Evolutionary conservation across 2,888 invertebrate genomes (phyloP).

Genomic region (Ernsta delagoae): DNA sequence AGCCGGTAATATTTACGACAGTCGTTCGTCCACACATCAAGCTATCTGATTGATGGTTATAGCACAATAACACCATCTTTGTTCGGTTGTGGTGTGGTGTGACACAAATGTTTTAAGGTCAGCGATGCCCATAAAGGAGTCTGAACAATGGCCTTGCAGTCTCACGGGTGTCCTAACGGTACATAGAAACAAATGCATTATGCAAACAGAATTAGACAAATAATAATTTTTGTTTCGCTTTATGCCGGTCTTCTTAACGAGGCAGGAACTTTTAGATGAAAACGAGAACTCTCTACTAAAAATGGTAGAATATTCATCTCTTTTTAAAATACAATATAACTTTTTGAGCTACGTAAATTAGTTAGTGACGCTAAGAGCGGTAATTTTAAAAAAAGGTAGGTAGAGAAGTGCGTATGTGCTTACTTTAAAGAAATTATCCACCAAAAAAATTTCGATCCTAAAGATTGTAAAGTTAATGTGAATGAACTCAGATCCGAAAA

Average conservation of each 20-base stretch:
- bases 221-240: background rate
- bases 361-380: too few species aligned
- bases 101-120: constrained; percentile 28
- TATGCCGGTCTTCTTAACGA: background rate
- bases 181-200: constrained; percentile 12
- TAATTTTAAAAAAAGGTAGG: too few species aligned
- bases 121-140: constrained; percentile 18
- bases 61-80: constrained; percentile 20
- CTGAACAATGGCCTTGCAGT: constrained; percentile 22
- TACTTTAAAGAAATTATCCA: constrained; percentile 8
- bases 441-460: too few species aligned
- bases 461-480: background rate
- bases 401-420: too few species aligned
- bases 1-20: constrained; percentile 6
- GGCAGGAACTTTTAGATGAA: background rate
- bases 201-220: constrained; percentile 9
- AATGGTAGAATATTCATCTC: too few species aligned
- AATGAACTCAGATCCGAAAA: constrained; percentile 15
- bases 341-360: too few species aligned
- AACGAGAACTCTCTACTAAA: background rate
- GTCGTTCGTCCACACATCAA: background rate
- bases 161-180: constrained; percentile 33
- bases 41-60: constrained; percentile 22
- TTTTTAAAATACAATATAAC: too few species aligned
- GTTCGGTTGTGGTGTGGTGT: constrained; percentile 3